A percentile compares a stretch with the other conserved stretches of the same genome.
Evolutionary conservation across 2,888 invertebrate genomes (phyloP).

Genomic region (Vesta saturnalis): DNA sequence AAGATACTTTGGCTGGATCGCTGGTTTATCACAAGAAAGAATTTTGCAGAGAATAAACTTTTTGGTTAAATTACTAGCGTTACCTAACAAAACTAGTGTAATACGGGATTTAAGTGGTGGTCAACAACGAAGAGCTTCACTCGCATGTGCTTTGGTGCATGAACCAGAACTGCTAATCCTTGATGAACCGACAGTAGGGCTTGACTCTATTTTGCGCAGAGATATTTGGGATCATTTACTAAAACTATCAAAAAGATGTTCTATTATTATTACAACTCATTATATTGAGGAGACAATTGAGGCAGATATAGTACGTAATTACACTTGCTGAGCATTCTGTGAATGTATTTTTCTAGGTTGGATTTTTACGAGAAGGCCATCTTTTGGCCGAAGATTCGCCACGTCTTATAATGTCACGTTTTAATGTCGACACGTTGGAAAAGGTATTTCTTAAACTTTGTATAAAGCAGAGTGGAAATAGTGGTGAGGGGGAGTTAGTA

Average conservation of each 20-base stretch:
- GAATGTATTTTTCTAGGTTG: slow-evolving; percentile 69
- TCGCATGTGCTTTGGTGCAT: slow-evolving; percentile 88
- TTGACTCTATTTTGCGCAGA: slow-evolving; percentile 87
- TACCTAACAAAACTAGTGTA: slow-evolving; percentile 47
- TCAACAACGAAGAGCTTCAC: slow-evolving; percentile 87
- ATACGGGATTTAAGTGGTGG: slow-evolving; percentile 74
- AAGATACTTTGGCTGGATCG: slow-evolving; percentile 59
- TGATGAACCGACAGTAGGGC: slow-evolving; percentile 94
- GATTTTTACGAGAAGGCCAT: slow-evolving; percentile 83
- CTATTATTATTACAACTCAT: slow-evolving; percentile 87
- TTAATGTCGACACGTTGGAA: slow-evolving; percentile 78
- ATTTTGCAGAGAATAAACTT: slow-evolving; percentile 46
- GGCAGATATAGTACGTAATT: slow-evolving; percentile 80
- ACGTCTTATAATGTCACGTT: slow-evolving; percentile 73
- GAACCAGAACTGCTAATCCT: slow-evolving; percentile 90
- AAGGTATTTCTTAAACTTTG: slow-evolving; percentile 85
- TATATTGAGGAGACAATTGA: slow-evolving; percentile 89
- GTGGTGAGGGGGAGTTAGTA: background rate
- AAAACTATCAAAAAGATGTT: slow-evolving; percentile 78
- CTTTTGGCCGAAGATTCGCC: slow-evolving; percentile 87
- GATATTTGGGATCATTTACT: slow-evolving; percentile 89
- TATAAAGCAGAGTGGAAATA: slow-evolving; percentile 71
- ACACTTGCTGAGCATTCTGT: background rate
- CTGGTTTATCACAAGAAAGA: slow-evolving; percentile 53
- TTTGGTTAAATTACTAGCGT: slow-evolving; percentile 46